Evolutionary conservation across 1,140 invertebrate genomes (phyloP), one percentile per base, ranked within the genome.

Genomic region (Bombyx mori): DNA sequence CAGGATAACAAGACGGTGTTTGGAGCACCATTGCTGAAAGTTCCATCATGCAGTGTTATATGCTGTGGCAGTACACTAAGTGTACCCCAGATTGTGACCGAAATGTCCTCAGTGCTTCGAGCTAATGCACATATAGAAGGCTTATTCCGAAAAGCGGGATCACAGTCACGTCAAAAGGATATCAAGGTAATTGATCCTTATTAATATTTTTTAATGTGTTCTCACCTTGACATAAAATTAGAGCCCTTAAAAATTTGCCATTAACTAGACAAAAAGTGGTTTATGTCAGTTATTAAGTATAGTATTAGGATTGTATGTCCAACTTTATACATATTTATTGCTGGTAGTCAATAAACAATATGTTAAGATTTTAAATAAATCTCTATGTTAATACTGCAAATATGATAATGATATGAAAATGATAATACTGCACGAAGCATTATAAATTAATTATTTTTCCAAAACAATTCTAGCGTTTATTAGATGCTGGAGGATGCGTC

Each of bases 141-240:
- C 3, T 81, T 97, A 47, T 97, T 97, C 73, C 89, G 96, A 42
- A 96, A 96, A 87, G 94, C 94, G 61, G 95, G 95, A 3, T 95
- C 94, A 9, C 91, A 94, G 60, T 88, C 89, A 51, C 90, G 95
- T 65, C 94, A 96, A 79, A 93, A 92, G 72, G 94, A 96, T 79
- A 90, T 96, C 10, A 92, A 92, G 79, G 92, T 94, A 89, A 62
- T 52, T 58, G 8, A 58, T 26, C 7, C 42, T n/a, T 0, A 22
- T 35, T 35, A 35, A 1, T 1, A 35, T 1, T 35, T 35, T 35
- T 2, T 35, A 35, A 35, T 35, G 26, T 35, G 26, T 35, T 0
- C 26, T 35, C 26, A 35, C 2, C 26, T 35, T 5, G 4, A 35
- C 4, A 35, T 35, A 35, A 35, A 35, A 35, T 2, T 35, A 35